Base-by-base conservation (phyloP, 2,113 vertebrate genomes). In the Ranitomeya variabilis region DNA sequence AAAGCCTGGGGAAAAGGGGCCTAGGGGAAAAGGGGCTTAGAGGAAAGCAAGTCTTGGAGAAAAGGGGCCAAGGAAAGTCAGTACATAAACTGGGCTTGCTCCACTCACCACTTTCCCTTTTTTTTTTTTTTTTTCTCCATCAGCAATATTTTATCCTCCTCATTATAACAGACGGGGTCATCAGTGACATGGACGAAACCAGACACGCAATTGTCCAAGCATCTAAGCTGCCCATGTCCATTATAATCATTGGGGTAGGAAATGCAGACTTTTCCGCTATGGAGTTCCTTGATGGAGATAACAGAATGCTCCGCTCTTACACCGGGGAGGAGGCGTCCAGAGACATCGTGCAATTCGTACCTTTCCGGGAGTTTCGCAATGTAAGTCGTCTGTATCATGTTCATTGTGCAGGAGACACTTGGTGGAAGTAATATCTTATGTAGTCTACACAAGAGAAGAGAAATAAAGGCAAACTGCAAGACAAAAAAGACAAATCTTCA, bases 61-160 rank as follows among this genome's bases (percentile, higher is more conserved):
- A 45, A 45, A 45, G 3, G 37, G 37, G 37, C 37, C 37, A 45
- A 3, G 37, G 37, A 45, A 45, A 45, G 37, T 2, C 37, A 45
- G 37, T 45, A 45, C 37, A 45, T 45, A 45, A 45, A 45, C 37
- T 4, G 37, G 37, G 37, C 37, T 45, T 45, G 3, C 69, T 37
- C 26, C 14, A 37, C 23, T 73, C 13, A 37, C n/a, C 26, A 31
- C 69, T 73, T 2, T 37, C 0, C 8, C 16, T 45, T 51, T 23
- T 37, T 79, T 54, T 90, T 1, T 66, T 90, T 79, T 54, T 90
- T 1, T 66, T 90, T 66, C 57, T 85, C 80, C 66, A 4, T 0
- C 95, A 99, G 98, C 98, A 99, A 89, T 99, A 99, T 94, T 99
- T 99, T 94, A 99, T 96, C 87, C 97, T 99, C 89, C 96, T 99